Evolutionary conservation across 2,888 invertebrate species (phyloP).

Genomic region (Trichogramma dendrolimi): DNA sequence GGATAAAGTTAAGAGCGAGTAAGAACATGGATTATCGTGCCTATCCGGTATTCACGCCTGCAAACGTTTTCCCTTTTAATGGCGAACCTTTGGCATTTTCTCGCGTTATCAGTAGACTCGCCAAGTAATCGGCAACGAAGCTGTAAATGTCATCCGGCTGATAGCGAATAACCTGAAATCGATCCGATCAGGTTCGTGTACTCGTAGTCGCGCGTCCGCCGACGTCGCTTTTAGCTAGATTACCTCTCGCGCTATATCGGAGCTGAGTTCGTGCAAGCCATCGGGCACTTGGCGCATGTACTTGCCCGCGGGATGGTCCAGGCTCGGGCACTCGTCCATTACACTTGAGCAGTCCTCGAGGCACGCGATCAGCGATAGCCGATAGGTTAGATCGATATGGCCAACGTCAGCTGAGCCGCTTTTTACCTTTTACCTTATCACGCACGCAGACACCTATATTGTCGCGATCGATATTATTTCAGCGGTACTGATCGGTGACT

Average conservation of each 20-base stretch:
- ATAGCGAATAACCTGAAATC: conserved; percentile 60
- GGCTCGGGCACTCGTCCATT: too few species aligned
- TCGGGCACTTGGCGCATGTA: conserved; percentile 59
- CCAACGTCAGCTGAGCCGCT: too few species aligned
- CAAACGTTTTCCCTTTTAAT: conserved; percentile 1
- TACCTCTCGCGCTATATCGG: conserved; percentile 71
- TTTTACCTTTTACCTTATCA: too few species aligned
- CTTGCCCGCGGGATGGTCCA: conserved; percentile 40
- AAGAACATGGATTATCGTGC: not conserved
- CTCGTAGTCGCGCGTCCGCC: too few species aligned
- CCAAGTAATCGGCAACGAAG: conserved; percentile 68
- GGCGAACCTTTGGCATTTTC: conserved; percentile 54
- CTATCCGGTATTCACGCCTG: too few species aligned
- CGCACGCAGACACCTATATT: too few species aligned
- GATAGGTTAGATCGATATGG: too few species aligned
- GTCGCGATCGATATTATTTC: too few species aligned
- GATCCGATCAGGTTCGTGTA: too few species aligned
- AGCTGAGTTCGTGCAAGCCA: conserved; percentile 66
- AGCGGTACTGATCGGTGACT: too few species aligned
- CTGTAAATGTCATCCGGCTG: conserved; percentile 63
- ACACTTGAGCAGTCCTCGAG: too few species aligned
- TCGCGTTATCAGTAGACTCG: conserved; percentile 62
- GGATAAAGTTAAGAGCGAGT: not conserved
- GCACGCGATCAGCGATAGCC: too few species aligned
- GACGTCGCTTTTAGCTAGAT: not conserved